Base-by-base conservation (phyloP, 1,140 invertebrate genomes). In the Dreissena rostriformis region DNA sequence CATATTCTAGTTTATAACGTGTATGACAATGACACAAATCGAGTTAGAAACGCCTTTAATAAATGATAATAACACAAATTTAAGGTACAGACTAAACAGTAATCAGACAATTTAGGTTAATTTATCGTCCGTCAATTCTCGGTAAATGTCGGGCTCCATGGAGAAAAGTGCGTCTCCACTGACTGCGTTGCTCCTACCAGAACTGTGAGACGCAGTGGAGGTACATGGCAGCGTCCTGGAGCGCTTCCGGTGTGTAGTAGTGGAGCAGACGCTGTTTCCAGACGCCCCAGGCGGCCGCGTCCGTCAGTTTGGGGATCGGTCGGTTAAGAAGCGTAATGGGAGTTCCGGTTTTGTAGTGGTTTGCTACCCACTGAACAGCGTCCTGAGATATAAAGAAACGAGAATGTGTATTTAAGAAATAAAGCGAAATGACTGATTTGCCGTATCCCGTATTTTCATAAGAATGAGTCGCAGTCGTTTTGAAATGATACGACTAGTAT, bases 321-420 rank as follows among this genome's bases (percentile, higher is more conserved):
- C 90, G 81, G 83, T 91, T 87, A 7, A 91, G 86, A 17, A 91
- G 84, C 6, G 90, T 90, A 65, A 91, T 91, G 11, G 90, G 90
- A 28, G 90, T 91, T 11, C 90, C 90, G 6, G 75, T 86, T 53
- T 87, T 85, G 72, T 91, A 91, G 68, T 91, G 90, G 66, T 87
- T 77, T 14, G 89, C 90, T 1, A 91, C 88, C 90, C 90, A 91
- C 12, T 66, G 52, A 7, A 91, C 90, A 26, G 90, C 90, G 14
- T 74, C 75, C 68, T 85, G 26, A 55, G 55, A 52, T 8, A 29
- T 28, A 71, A 39, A 14, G 14, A 68, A 22, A 68, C 4, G 12
- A 68, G 14, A 7, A n/a, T 39, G 2, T 39, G 8, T 39, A 39
- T 39, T 39, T 39, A 39, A 5, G 39, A 39, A n/a, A 39, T 39